Conservation (phyloP, 2,888 invertebrate species). For the Cantharis rufa region DNA sequence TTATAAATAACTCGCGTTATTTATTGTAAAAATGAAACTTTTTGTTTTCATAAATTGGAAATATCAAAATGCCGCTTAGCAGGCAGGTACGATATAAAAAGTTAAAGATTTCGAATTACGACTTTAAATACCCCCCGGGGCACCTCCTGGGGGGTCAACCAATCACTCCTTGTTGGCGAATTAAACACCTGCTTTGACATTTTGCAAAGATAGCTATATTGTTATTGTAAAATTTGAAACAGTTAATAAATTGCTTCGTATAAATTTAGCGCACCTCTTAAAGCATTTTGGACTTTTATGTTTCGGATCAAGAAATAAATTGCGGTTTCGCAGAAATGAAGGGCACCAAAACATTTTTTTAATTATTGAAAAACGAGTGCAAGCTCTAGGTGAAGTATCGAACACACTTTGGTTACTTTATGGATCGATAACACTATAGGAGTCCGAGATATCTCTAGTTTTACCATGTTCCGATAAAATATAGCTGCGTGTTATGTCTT, state of each 20-base stretch:
- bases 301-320: neutral
- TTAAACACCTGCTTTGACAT: slow-evolving; percentile 42
- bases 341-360: neutral
- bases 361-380: neutral
- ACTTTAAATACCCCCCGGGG: slow-evolving; percentile 25
- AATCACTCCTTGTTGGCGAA: slow-evolving; percentile 36
- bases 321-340: neutral
- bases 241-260: slow-evolving; percentile 31
- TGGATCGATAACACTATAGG: slow-evolving; percentile 31
- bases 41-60: neutral
- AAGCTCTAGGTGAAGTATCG: neutral
- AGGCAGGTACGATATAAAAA: slow-evolving; percentile 14
- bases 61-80: slow-evolving; percentile 17
- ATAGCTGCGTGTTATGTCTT: slow-evolving; percentile 40
- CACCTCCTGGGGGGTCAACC: slow-evolving; percentile 32
- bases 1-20: slow-evolving; percentile 22
- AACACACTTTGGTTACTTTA: slow-evolving; percentile 16
- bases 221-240: slow-evolving; percentile 32
- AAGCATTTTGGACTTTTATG: slow-evolving; percentile 1
- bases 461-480: slow-evolving; percentile 37
- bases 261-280: neutral
- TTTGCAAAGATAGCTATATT: slow-evolving; percentile 31
- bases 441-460: slow-evolving; percentile 35
- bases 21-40: slow-evolving; percentile 1
- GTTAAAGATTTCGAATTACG: slow-evolving; percentile 36